Base-by-base conservation (phyloP, 2,888 invertebrate species). In the Drosophila borborema region DNA sequence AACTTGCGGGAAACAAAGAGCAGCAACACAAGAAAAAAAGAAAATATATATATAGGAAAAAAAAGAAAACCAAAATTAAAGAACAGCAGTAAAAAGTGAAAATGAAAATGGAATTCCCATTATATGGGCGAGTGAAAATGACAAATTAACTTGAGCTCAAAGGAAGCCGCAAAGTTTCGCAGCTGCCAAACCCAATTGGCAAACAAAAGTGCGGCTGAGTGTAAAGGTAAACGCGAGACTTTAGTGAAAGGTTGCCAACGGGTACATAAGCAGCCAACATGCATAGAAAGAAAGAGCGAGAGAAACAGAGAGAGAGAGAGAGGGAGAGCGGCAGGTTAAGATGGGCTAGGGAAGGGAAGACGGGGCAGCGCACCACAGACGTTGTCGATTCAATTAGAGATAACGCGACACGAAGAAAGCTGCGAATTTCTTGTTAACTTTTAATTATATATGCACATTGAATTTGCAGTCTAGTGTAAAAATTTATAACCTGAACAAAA, bases 101-200 rank as follows among this genome's bases (percentile, higher is more conserved):
- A 82, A 69, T 69, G 43, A 53, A 61, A 67, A 64, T 58, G 48
- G 69, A 77, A 79, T 82, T 84, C 75, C 75, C 85, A 86, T 86
- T 86, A 81, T 86, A 84, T 81, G 86, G 81, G 65, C 86, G 81
- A 80, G 81, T 80, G 84, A 84, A 84, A 84, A 85, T 85, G 85
- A 86, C 89, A 86, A 89, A 86, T 86, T 86, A 89, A 84, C 86
- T 89, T 73, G 81, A 89, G 75, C 84, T 89, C 70, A 82, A 85
- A 82, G 74, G 71, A 65, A 74, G 67, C 69, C 79, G 80, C 81
- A 80, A 79, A 79, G 66, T 79, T 77, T 77, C 66, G 70, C 76
- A 75, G 80, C 76, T 78, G 78, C 80, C 78, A 78, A 78, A 72
- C 80, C 76, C 78, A 80, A 78, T 78, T 80, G 77, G 80, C 68